Evolutionary conservation across 1,140 invertebrate species (phyloP).

Genomic region (Drosophila simulans): DNA sequence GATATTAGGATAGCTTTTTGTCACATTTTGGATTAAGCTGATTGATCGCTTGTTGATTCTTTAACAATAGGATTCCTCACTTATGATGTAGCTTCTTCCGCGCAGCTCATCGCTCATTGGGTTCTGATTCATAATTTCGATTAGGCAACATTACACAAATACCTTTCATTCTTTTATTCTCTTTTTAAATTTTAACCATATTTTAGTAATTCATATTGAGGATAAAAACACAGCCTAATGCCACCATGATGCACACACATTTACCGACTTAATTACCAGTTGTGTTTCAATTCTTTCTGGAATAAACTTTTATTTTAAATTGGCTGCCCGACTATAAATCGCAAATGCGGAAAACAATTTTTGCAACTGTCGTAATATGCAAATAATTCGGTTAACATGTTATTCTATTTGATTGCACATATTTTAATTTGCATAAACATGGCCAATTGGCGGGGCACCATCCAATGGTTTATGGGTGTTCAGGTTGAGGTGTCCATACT

Average conservation of each 20-base stretch:
- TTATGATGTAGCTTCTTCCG: constrained; percentile 16
- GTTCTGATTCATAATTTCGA: neutral
- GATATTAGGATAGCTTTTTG: constrained; percentile 14
- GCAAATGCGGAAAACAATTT: constrained; percentile 18
- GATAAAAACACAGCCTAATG: neutral
- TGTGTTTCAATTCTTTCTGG: neutral
- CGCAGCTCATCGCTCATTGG: constrained; percentile 36
- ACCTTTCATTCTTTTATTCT: too few species aligned
- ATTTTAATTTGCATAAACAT: constrained; percentile 73
- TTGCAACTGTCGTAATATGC: constrained; percentile 55
- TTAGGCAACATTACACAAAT: neutral
- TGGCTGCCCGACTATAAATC: constrained; percentile 22
- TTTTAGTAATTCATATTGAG: too few species aligned
- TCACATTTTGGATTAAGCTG: constrained; percentile 48
- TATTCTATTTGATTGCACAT: constrained; percentile 69
- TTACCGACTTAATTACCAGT: constrained; percentile 2
- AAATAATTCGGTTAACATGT: constrained; percentile 68
- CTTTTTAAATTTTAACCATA: too few species aligned
- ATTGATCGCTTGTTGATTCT: constrained; percentile 68
- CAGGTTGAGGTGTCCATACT: neutral
- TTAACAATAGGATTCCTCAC: constrained; percentile 43
- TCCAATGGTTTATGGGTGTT: neutral
- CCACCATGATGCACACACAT: neutral
- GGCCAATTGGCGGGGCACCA: constrained; percentile 16
- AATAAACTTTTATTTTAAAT: constrained; percentile 58